Base-by-base conservation (phyloP, 2,113 vertebrate genomes). In the Archocentrus centrarchus region DNA sequence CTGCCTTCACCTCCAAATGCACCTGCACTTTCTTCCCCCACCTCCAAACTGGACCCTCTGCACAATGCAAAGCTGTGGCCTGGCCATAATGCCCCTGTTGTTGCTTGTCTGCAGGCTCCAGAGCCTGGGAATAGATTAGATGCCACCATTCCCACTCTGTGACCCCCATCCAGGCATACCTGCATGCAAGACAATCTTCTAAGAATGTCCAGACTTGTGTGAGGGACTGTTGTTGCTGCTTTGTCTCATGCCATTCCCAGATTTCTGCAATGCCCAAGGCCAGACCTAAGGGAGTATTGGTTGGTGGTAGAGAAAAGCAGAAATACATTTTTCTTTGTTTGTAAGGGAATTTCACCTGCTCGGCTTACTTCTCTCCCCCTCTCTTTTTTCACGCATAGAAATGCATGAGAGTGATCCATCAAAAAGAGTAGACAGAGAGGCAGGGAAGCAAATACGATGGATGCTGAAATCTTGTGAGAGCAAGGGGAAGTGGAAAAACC, bases 231-330 rank as follows among this genome's bases (percentile, higher is more conserved):
- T 89, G 89, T 92, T 79, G 15, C 73, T 32, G 84, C 91, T 88
- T 88, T 81, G 68, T 86, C 73, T 90, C 81, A 84, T 82, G 75
- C 75, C 84, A 66, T 92, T 94, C 93, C 93, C 86, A 91, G 76
- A 78, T 87, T 83, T 55, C 76, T 27, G 77, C 64, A 32, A 88
- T 82, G 75, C 85, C 57, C 61, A 63, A n/a, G 59, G 44, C 15
- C 85, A 70, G 80, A 93, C 93, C 94, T 75, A 11, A 89, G 95
- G 95, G 95, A 94, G 94, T 96, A 96, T 93, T 91, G 86, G 86
- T 89, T 93, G 93, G 80, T 94, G 75, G 59, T 77, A 60, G 61
- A 41, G 20, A 88, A 88, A 90, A 89, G 79, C 73, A 66, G 78
- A 93, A 93, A 93, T 92, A 94, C 90, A 94, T 93, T 92, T 90